Evolutionary conservation across 2,113 vertebrate genomes (phyloP), one percentile per base, ranked within the genome.

Genomic region (Epinephelus moara): DNA sequence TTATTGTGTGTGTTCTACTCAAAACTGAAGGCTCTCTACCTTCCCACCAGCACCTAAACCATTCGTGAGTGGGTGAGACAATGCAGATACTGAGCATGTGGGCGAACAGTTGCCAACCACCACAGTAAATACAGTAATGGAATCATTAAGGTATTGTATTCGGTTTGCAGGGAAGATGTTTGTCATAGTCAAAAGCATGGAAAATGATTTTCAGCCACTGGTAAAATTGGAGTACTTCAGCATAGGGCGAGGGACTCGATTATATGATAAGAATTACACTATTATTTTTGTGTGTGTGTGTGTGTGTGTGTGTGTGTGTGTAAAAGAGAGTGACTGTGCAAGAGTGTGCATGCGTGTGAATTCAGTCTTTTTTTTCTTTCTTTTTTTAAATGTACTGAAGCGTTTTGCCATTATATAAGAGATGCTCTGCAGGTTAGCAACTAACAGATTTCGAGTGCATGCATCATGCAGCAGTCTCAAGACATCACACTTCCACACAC

Each of bases 61-160:
- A 50, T 70, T 75, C 85, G 70, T 90, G 89, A 90, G 90, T 91
- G 88, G 89, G 89, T 89, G 88, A 93, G 81, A 92, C 91, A 88
- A 92, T 91, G 86, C 90, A 69, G 84, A 90, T 85, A 59, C 74
- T 66, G 80, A 85, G 70, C 80, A 82, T 89, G 89, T 90, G 85
- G 82, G 88, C 69, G 72, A 83, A 55, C 70, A 90, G 57, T 78
- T 77, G 70, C 55, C 68, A 84, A 63, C 63, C 37, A 64, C 47
- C 73, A 77, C 78, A 78, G 73, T 80, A 64, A 52, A 81, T 70
- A 83, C 50, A 82, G 47, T 62, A 15, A 86, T 74, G 55, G 63
- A 75, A 80, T 61, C 37, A 72, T 73, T 53, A 59, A 71, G 56
- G 53, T 66, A 19, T 63, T 80, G 42, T 55, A 19, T 66, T 40